Evolutionary conservation across 1,140 invertebrate species (phyloP).

Genomic region (Anagrus nilaparvatae): DNA sequence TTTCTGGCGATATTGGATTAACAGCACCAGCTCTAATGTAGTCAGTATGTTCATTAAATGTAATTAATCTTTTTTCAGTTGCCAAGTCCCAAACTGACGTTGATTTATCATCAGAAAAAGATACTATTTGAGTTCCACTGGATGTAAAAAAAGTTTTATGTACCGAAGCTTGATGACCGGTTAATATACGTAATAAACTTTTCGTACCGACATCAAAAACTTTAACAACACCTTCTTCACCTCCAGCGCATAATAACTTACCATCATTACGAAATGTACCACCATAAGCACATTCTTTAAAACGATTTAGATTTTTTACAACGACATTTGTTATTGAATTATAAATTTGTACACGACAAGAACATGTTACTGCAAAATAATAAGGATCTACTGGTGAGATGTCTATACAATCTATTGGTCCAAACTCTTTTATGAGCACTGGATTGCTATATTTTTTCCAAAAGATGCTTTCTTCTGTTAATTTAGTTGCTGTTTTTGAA

Average conservation of each 20-base stretch:
- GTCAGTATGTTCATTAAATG: slow-evolving; percentile 67
- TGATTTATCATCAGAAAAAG: slow-evolving; percentile 92
- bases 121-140: slow-evolving; percentile 68
- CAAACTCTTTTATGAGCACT: slow-evolving; percentile 84
- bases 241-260: slow-evolving; percentile 71
- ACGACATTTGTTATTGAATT: slow-evolving; percentile 78
- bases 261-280: slow-evolving; percentile 81
- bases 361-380: slow-evolving; percentile 84
- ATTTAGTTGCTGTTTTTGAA: slow-evolving; percentile 1
- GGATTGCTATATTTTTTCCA: slow-evolving; percentile 61
- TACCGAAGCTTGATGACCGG: slow-evolving; percentile 49
- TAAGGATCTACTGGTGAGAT: slow-evolving; percentile 79
- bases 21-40: slow-evolving; percentile 67
- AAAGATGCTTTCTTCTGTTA: slow-evolving; percentile 18
- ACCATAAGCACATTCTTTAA: slow-evolving; percentile 77
- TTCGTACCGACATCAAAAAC: slow-evolving; percentile 80
- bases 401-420: slow-evolving; percentile 81
- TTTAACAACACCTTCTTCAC: slow-evolving; percentile 77
- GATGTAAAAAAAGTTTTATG: slow-evolving; percentile 76
- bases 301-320: slow-evolving; percentile 74
- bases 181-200: slow-evolving; percentile 55
- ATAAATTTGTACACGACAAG: slow-evolving; percentile 84
- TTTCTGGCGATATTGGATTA: slow-evolving; percentile 64
- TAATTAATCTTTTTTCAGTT: slow-evolving; percentile 59
- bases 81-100: slow-evolving; percentile 83